Percentiles rank a stretch among this genome's conserved stretches.
Evolutionary conservation across 2,888 invertebrate species (phyloP).

Genomic region (Thymelicus acteon): DNA sequence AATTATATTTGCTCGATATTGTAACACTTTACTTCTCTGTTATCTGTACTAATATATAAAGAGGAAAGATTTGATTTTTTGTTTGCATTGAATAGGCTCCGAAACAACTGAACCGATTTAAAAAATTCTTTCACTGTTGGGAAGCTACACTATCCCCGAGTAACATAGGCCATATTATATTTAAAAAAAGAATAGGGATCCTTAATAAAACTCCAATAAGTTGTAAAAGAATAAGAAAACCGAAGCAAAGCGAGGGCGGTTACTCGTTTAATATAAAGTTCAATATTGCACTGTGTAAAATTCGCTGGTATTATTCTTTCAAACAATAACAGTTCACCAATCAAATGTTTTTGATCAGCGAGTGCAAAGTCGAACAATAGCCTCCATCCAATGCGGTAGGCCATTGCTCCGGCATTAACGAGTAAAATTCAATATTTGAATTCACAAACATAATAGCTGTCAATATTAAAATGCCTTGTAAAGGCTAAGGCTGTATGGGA

Average conservation of each 20-base stretch:
- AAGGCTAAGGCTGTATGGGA: constrained; percentile 38
- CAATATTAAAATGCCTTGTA: constrained; percentile 40
- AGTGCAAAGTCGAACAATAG: constrained; percentile 11
- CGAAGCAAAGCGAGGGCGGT: too few relatives aligned
- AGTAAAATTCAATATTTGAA: constrained; percentile 29
- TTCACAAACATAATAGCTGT: constrained; percentile 43
- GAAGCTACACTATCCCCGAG: too few relatives aligned
- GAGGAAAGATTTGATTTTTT: too few relatives aligned
- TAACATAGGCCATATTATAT: too few relatives aligned
- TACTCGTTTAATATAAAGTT: not conserved
- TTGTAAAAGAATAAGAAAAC: too few relatives aligned
- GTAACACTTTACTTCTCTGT: not conserved
- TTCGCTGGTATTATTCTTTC: not conserved
- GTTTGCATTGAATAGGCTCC: too few relatives aligned
- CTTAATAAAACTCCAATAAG: too few relatives aligned
- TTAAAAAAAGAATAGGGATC: too few relatives aligned
- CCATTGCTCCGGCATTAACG: constrained; percentile 6
- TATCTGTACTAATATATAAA: too few relatives aligned
- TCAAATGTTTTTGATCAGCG: constrained; percentile 11
- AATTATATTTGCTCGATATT: not conserved
- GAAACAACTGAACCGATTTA: too few relatives aligned
- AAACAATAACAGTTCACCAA: constrained; percentile 8
- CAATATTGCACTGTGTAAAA: not conserved
- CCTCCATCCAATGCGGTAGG: constrained; percentile 6
- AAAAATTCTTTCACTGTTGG: too few relatives aligned